These are phyloP conservation scores for Marasmarcha lunaedactyla DNA, from an alignment of 2,888 invertebrate genomes.

Conservation along the genomic window DNA sequence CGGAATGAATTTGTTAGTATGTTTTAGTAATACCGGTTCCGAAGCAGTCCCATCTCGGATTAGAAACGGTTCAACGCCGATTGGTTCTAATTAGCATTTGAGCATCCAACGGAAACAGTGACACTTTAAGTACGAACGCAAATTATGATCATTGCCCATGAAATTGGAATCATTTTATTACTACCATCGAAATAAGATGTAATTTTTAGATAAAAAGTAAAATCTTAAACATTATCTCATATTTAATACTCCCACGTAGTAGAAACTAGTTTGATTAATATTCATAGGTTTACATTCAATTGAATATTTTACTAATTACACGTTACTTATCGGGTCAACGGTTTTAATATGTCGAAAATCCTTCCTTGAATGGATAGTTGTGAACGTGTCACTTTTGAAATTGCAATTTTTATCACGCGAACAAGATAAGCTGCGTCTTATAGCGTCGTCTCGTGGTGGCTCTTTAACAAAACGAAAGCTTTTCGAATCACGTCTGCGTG, in stretches of 20 bases:
- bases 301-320: no score
- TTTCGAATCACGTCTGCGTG: slow-evolving; percentile 32
- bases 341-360: no score
- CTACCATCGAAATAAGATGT: neutral
- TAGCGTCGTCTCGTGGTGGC: no score
- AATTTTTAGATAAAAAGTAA: neutral
- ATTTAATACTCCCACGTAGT: neutral
- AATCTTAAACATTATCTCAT: neutral
- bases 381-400: no score
- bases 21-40: slow-evolving; percentile 56
- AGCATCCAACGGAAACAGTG: slow-evolving; percentile 1
- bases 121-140: slow-evolving; percentile 1
- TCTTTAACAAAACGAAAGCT: no score
- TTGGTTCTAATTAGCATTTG: slow-evolving; percentile 25
- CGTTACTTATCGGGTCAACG: no score
- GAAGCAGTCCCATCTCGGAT: neutral
- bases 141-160: slow-evolving; percentile 4
- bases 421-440: no score
- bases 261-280: neutral
- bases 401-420: no score
- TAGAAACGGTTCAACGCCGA: neutral
- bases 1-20: slow-evolving; percentile 65
- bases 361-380: no score
- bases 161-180: slow-evolving; percentile 1
- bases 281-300: neutral